These are phyloP conservation scores for Triplophysa rosa DNA, from an alignment of 2,113 vertebrate genomes.

Conservation along the genomic window DNA sequence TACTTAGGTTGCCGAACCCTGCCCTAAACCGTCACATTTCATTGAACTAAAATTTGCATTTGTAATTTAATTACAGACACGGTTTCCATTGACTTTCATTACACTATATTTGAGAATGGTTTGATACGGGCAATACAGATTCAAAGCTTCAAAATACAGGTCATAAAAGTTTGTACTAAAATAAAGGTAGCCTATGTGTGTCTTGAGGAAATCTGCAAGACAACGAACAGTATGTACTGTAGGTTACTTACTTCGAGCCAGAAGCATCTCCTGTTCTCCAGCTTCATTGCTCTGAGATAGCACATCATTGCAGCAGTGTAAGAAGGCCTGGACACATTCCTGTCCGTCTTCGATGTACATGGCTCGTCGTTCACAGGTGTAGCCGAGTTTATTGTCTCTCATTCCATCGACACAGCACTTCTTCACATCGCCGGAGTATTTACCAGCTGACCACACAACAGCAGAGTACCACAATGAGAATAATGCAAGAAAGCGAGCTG, in stretches of 20 bases:
- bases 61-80: too few relatives aligned
- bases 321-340: conserved; percentile 35
- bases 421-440: conserved; percentile 61
- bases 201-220: background rate
- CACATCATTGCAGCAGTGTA: conserved; percentile 57
- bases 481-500: background rate
- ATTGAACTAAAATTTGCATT: too few relatives aligned
- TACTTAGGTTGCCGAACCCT: too few relatives aligned
- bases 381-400: conserved; percentile 72
- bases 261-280: conserved; percentile 8
- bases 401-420: conserved; percentile 79
- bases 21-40: too few relatives aligned
- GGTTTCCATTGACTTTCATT: too few relatives aligned
- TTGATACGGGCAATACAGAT: too few relatives aligned
- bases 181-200: too few relatives aligned
- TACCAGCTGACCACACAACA: conserved; percentile 53
- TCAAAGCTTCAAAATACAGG: too few relatives aligned
- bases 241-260: conserved; percentile 46
- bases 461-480: background rate
- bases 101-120: too few relatives aligned
- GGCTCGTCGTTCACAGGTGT: conserved; percentile 66
- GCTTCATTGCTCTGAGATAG: background rate
- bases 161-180: too few relatives aligned
- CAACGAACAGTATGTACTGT: background rate
- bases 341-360: conserved; percentile 62